A percentile compares a stretch with the other conserved stretches of the same genome.
Conservation (phyloP, 2,797 vertebrate genomes). For the Arctocebus calabarensis region DNA sequence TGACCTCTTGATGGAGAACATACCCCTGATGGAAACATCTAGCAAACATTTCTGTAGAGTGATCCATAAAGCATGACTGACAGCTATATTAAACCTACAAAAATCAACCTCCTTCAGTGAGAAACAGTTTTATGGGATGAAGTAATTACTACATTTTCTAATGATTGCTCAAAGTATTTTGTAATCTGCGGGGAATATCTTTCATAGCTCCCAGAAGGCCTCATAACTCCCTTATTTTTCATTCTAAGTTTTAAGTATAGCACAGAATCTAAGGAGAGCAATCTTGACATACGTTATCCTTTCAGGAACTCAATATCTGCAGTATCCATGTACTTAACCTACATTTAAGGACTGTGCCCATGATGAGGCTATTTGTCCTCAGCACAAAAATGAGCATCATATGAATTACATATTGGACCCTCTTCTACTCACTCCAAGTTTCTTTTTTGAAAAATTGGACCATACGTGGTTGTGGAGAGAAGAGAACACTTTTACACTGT, state of each 20-base stretch:
- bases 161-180: conserved; percentile 69
- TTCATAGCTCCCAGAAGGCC: conserved; percentile 46
- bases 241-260: conserved; percentile 78
- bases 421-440: not conserved
- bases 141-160: conserved; percentile 72
- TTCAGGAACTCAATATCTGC: conserved; percentile 70
- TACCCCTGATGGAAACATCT: conserved; percentile 44
- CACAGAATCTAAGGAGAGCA: conserved; percentile 75
- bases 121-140: conserved; percentile 62
- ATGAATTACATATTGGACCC: not conserved
- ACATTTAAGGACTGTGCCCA: conserved; percentile 79
- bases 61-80: conserved; percentile 52
- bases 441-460: not conserved
- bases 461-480: not conserved
- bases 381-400: conserved; percentile 48
- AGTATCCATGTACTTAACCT: conserved; percentile 78
- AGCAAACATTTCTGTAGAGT: conserved; percentile 23
- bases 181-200: conserved; percentile 45
- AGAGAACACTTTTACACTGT: too few relatives aligned
- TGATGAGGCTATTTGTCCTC: conserved; percentile 64
- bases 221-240: not conserved
- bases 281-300: conserved; percentile 65
- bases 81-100: conserved; percentile 64
- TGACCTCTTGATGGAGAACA: not conserved
- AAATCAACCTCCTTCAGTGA: conserved; percentile 66